Evolutionary conservation across 2,888 invertebrate genomes (phyloP).

Genomic region (Diachrysia chrysitis): DNA sequence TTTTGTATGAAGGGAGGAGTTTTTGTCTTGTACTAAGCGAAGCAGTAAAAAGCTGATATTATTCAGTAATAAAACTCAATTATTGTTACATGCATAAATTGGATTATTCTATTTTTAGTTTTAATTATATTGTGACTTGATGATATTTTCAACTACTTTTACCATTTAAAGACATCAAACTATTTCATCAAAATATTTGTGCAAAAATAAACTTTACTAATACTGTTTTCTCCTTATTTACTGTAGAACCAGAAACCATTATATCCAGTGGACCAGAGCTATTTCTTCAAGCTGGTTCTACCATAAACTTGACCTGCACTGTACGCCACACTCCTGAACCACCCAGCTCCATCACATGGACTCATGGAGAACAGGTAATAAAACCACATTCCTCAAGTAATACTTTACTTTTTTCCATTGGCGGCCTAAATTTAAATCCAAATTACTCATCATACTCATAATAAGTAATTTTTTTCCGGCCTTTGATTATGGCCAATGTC

Average conservation of each 20-base stretch:
- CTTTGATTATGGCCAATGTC: background rate
- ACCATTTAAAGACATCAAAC: too few species aligned
- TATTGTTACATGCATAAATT: too few species aligned
- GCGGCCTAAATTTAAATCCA: too few species aligned
- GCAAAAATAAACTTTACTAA: too few species aligned
- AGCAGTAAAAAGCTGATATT: too few species aligned
- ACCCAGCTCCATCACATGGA: constrained; percentile 95
- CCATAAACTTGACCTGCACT: constrained; percentile 96
- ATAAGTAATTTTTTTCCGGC: background rate
- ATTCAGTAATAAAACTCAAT: too few species aligned
- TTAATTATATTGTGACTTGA: too few species aligned
- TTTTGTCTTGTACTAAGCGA: background rate
- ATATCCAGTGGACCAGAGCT: constrained; percentile 94
- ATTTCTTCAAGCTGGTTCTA: constrained; percentile 95
- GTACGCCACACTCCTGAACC: constrained; percentile 95
- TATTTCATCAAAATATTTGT: too few species aligned
- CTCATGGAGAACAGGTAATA: constrained; percentile 92
- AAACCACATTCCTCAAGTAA: background rate
- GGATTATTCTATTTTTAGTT: too few species aligned
- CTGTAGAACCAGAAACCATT: constrained; percentile 94
- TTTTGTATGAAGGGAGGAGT: background rate
- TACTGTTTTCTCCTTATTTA: constrained; percentile 38
- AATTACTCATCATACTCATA: too few species aligned
- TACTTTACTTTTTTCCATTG: too few species aligned
- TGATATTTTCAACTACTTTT: too few species aligned